A percentile compares a stretch with the other conserved stretches of the same genome.
phyloP scores from a whole-genome alignment of 2,113 vertebrate genomes.

The Sceloporus undulatus region DNA sequence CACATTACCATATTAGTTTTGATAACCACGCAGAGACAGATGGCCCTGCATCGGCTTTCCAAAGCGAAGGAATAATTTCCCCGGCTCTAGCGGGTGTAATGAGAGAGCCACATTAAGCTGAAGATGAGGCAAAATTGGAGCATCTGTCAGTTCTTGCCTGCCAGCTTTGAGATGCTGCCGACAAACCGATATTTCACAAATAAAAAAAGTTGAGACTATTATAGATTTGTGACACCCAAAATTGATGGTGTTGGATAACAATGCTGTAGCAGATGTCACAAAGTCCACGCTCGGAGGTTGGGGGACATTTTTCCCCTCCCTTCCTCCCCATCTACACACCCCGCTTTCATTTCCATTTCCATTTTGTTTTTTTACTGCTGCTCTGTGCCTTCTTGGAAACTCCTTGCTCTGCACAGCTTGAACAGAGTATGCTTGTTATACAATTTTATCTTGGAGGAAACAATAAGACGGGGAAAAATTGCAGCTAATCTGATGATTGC shows the following conservation, averaged over 20 bases:
- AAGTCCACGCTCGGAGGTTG: constrained; percentile 76
- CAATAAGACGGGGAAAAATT: constrained; percentile 79
- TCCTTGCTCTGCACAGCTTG: constrained; percentile 79
- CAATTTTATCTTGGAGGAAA: constrained; percentile 83
- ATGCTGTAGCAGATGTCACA: constrained; percentile 83
- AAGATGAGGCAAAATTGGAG: constrained; percentile 84
- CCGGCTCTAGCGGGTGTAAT: constrained; percentile 78
- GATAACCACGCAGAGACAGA: constrained; percentile 84
- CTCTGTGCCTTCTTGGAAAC: constrained; percentile 81
- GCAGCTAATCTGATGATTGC: constrained; percentile 73
- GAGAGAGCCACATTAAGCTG: constrained; percentile 81
- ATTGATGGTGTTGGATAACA: constrained; percentile 83
- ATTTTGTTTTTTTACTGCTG: constrained; percentile 69
- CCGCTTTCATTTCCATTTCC: background rate
- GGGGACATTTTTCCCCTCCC: constrained; percentile 59
- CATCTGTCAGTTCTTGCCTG: constrained; percentile 80
- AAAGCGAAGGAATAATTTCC: constrained; percentile 84
- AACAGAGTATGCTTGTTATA: constrained; percentile 77
- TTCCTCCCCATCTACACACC: background rate
- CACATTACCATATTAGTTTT: constrained; percentile 79
- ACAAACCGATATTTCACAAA: constrained; percentile 85
- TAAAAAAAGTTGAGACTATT: constrained; percentile 74
- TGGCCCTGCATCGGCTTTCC: constrained; percentile 83
- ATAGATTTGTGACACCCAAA: constrained; percentile 79
- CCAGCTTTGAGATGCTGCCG: constrained; percentile 78